Evolutionary conservation across 1,140 invertebrate genomes (phyloP).

Genomic region (Dermatophagoides farinae): DNA sequence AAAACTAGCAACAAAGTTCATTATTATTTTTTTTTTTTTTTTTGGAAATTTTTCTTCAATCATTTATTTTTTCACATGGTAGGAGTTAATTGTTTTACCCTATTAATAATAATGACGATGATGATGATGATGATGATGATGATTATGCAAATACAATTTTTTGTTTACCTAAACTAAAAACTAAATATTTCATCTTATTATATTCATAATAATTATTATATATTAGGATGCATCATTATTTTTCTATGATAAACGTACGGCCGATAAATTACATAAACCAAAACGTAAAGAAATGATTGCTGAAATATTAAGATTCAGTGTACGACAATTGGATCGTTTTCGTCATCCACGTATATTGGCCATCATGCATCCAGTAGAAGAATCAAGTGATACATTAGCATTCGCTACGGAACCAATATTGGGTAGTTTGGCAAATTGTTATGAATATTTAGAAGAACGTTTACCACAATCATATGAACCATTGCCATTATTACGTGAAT

Average conservation of each 20-base stretch:
- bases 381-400: conserved; percentile 53
- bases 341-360: conserved; percentile 64
- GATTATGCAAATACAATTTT: too few species aligned
- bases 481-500: conserved; percentile 35
- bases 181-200: background rate
- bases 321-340: conserved; percentile 57
- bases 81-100: too few species aligned
- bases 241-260: conserved; percentile 77
- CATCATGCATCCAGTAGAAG: conserved; percentile 31
- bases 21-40: too few species aligned
- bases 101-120: too few species aligned
- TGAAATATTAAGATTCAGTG: conserved; percentile 60
- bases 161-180: too few species aligned
- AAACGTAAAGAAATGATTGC: conserved; percentile 75
- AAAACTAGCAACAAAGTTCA: too few species aligned
- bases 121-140: too few species aligned
- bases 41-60: background rate
- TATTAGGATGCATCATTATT: conserved; percentile 93
- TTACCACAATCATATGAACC: conserved; percentile 25
- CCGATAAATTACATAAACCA: conserved; percentile 82
- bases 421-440: conserved; percentile 64
- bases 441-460: conserved; percentile 42
- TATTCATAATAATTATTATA: conserved; percentile 14
- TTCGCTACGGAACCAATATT: conserved; percentile 76
- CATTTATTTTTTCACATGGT: too few species aligned